Evolutionary conservation across 2,113 vertebrate genomes (phyloP).

Genomic region (Talpa occidentalis): DNA sequence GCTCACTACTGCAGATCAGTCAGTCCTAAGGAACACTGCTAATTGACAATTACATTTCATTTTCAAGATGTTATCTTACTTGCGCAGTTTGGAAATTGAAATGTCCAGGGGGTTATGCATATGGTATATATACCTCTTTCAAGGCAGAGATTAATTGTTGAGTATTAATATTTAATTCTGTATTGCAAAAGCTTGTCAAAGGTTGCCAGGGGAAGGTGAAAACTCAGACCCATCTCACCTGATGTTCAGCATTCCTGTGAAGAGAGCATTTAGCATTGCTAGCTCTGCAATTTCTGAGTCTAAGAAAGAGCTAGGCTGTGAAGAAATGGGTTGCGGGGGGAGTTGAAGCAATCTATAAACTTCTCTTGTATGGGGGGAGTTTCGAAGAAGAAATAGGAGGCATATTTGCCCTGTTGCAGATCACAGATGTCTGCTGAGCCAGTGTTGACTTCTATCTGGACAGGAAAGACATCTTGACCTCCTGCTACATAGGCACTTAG

Average conservation of each 20-base stretch:
- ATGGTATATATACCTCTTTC: conserved; percentile 34
- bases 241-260: background rate
- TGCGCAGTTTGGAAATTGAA: conserved; percentile 51
- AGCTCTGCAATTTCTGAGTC: background rate
- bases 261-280: background rate
- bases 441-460: background rate
- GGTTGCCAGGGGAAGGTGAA: background rate
- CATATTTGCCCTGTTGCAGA: accelerated
- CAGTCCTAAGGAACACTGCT: conserved; percentile 34
- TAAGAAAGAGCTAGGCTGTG: background rate
- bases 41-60: conserved; percentile 43
- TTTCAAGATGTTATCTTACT: conserved; percentile 65
- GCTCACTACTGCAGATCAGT: background rate
- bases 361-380: background rate
- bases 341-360: no score
- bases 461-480: background rate
- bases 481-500: background rate
- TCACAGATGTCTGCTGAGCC: background rate
- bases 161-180: conserved; percentile 42
- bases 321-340: background rate
- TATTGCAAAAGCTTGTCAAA: background rate
- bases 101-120: conserved; percentile 63
- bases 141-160: conserved; percentile 64
- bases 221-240: background rate
- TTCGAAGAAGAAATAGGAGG: conserved; percentile 13